Base-by-base conservation (phyloP, 2,888 invertebrate species). In the Scaptomyza reducta region DNA sequence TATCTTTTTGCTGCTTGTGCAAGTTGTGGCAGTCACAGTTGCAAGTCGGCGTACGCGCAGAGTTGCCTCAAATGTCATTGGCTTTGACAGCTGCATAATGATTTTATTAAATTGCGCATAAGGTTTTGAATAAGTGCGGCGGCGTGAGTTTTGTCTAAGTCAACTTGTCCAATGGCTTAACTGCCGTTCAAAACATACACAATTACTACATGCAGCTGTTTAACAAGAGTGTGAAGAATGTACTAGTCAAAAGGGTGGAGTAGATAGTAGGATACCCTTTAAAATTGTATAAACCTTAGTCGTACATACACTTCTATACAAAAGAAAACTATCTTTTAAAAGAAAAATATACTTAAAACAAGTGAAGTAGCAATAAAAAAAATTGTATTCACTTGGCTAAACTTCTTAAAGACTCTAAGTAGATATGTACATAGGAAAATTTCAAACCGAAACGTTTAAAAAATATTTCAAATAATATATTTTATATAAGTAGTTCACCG, bases 31-130 rank as follows among this genome's bases (percentile, higher is more conserved):
- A 61, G 61, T 57, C 41, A 18, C 69, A 22, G 45, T 74, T 45
- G 75, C 74, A 56, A 40, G 45, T 49, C 40, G 58, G 49, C 22
- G 50, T 31, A 33, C 2, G 29, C 29, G 60, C 51, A 66, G 77
- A 70, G 66, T 76, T 69, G 74, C 71, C 77, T 74, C 71, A 70
- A 75, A 70, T 82, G 79, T 73, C 82, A 79, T 85, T 71, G 65
- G 65, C 67, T 82, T 51, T 77, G 85, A 82, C 85, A 75, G 68
- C 67, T 77, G 82, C 85, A 85, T 82, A 77, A 82, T 82, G 85
- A 85, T 82, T 79, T 73, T 82, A 82, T 85, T 85, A 77, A 77
- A 85, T 82, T 77, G 83, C 80, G 69, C 81, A 64, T 65, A 79
- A 76, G 68, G 68, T 76, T 72, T 67, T 73, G 77, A 73, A 76